Conservation (phyloP, 2,113 vertebrate species). For the Scalopus aquaticus region DNA sequence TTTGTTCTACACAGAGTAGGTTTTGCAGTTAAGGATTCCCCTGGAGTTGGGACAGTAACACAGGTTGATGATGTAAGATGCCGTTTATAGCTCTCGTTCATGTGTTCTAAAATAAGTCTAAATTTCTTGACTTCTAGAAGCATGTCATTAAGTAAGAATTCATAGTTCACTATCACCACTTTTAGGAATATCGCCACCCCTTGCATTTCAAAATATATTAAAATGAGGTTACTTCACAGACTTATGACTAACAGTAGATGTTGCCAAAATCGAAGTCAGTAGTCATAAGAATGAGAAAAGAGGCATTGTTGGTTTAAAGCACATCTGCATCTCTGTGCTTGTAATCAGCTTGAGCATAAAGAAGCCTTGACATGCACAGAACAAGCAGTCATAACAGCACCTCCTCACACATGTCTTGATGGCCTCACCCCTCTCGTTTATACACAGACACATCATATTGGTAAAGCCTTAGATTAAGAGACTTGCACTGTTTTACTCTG, state of each 20-base stretch:
- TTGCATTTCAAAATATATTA: constrained; percentile 71
- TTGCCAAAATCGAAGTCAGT: constrained; percentile 80
- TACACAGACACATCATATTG: not conserved
- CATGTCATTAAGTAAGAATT: constrained; percentile 65
- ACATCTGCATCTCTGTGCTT: not conserved
- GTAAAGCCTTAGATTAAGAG: not conserved
- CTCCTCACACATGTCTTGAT: not conserved
- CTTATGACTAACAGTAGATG: constrained; percentile 64
- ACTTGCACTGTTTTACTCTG: not conserved
- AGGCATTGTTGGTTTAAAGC: not conserved
- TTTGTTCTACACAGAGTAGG: constrained; percentile 50
- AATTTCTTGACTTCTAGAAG: constrained; percentile 74
- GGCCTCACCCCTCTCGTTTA: not conserved
- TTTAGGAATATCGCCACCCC: constrained; percentile 68
- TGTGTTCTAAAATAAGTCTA: constrained; percentile 60
- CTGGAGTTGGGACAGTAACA: constrained; percentile 59
- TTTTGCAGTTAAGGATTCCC: constrained; percentile 56
- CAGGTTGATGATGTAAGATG: constrained; percentile 71
- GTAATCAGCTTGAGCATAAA: not conserved
- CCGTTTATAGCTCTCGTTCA: constrained; percentile 73
- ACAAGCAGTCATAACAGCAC: not conserved
- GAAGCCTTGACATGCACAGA: not conserved
- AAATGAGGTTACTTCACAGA: constrained; percentile 68
- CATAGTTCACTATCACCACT: constrained; percentile 41
- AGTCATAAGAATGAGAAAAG: constrained; percentile 49